phyloP scores from a whole-genome alignment of 2,888 invertebrate genomes.

The Cacoxenus indagator region DNA sequence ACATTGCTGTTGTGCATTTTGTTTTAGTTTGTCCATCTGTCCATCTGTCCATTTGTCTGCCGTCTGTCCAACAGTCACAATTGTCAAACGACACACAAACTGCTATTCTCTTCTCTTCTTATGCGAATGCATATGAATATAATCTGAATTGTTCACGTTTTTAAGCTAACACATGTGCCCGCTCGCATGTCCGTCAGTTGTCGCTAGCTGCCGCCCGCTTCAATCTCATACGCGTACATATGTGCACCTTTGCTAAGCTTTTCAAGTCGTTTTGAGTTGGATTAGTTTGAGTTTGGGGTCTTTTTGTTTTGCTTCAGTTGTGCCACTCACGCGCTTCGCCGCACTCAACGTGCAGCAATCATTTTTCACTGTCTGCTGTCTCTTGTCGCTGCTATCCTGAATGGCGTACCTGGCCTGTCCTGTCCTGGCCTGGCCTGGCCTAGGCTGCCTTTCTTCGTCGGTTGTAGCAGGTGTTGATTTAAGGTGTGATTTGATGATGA shows the following conservation, averaged over 20 bases:
- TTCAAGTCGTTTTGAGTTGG: conserved; percentile 7
- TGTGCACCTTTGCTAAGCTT: conserved; percentile 5
- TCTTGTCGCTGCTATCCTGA: neutral
- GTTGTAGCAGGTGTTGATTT: conserved; percentile 24
- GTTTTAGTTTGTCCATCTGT: neutral
- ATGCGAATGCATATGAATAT: neutral
- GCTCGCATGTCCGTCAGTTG: neutral
- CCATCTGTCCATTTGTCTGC: too few relatives aligned
- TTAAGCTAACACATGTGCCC: conserved; percentile 11
- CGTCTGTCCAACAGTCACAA: neutral
- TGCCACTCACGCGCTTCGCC: neutral
- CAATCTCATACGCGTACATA: neutral
- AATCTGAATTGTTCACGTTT: conserved; percentile 15
- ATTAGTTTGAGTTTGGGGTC: neutral
- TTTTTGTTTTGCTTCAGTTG: neutral
- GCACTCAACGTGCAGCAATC: conserved; percentile 9
- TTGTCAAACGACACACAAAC: neutral
- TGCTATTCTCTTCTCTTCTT: neutral
- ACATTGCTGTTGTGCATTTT: neutral
- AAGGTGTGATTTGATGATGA: conserved; percentile 27
- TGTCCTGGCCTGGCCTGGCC: neutral
- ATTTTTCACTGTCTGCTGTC: conserved; percentile 17
- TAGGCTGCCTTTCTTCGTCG: neutral
- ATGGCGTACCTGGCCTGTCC: neutral
- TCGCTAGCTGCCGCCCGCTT: neutral